phyloP scores from a whole-genome alignment of 2,113 vertebrate species.

The Piprites chloris region DNA sequence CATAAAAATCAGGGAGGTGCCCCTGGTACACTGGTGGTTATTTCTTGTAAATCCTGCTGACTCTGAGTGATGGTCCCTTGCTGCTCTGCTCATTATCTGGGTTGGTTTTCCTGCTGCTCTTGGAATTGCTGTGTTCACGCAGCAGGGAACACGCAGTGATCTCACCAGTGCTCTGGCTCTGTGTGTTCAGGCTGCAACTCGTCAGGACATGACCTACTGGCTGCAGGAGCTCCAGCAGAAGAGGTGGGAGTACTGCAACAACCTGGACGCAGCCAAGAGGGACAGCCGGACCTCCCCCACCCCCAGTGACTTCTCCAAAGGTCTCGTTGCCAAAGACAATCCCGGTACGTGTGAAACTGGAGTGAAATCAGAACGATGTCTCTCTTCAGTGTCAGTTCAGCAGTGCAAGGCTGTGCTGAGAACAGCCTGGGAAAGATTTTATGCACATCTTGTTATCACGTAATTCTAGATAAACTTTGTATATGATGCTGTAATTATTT shows the following conservation, averaged over 20 bases:
- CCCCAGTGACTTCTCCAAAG: slow-evolving; percentile 73
- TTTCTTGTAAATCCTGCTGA: not conserved
- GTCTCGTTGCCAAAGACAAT: slow-evolving; percentile 88
- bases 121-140: accelerated
- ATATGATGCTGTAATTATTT: not conserved
- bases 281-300: slow-evolving; percentile 80
- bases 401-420: too few relatives aligned
- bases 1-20: not conserved
- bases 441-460: not conserved
- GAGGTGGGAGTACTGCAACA: slow-evolving; percentile 93
- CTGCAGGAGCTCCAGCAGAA: slow-evolving; percentile 96
- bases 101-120: not conserved
- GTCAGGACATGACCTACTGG: slow-evolving; percentile 93
- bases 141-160: not conserved
- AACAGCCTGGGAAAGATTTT: not conserved
- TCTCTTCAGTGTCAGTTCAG: not conserved
- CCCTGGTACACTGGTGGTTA: not conserved
- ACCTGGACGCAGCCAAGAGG: slow-evolving; percentile 72
- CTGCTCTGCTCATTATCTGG: not conserved
- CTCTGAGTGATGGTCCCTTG: not conserved
- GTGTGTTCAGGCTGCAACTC: slow-evolving; percentile 81
- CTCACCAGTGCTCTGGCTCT: not conserved
- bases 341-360: slow-evolving; percentile 70
- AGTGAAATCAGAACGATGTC: not conserved
- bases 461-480: not conserved